Percentiles rank a stretch among this genome's conserved stretches.
phyloP scores from a whole-genome alignment of 23 tunicate species.

The Halocynthia aurantium region DNA sequence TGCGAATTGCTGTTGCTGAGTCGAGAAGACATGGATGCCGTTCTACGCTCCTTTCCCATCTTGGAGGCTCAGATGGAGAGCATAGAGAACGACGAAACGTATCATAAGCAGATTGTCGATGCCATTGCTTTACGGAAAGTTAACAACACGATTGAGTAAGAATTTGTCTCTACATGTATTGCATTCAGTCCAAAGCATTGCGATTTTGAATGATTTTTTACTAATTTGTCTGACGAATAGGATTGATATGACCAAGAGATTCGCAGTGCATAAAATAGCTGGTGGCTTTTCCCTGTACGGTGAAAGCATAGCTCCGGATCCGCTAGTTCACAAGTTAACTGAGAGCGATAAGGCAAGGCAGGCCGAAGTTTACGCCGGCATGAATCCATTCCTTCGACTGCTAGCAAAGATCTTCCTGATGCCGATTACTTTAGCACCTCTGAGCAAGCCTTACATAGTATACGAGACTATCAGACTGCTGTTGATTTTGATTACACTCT shows the following conservation, averaged over 20 bases:
- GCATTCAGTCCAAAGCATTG: not conserved
- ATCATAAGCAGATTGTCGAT: conserved; percentile 37
- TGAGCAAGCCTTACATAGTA: conserved; percentile 23
- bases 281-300: conserved; percentile 49
- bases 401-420: conserved; percentile 29
- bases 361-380: not conserved
- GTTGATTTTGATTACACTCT: conserved; percentile 29
- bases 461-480: conserved; percentile 48
- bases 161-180: not conserved
- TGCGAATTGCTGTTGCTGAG: conserved; percentile 61
- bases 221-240: not conserved
- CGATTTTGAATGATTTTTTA: conserved; percentile 1
- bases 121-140: conserved; percentile 34
- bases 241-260: conserved; percentile 41
- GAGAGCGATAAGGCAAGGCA: not conserved
- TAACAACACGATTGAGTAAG: conserved; percentile 26
- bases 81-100: conserved; percentile 37
- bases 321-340: conserved; percentile 9
- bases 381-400: not conserved
- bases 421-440: conserved; percentile 69
- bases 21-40: conserved; percentile 47
- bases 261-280: conserved; percentile 29
- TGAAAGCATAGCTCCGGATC: conserved; percentile 7
- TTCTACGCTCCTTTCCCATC: conserved; percentile 56
- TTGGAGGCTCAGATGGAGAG: conserved; percentile 41